Evolutionary conservation across 2,113 vertebrate species (phyloP), one percentile per base, ranked within the genome.

Genomic region (Mionectes macconnelli): DNA sequence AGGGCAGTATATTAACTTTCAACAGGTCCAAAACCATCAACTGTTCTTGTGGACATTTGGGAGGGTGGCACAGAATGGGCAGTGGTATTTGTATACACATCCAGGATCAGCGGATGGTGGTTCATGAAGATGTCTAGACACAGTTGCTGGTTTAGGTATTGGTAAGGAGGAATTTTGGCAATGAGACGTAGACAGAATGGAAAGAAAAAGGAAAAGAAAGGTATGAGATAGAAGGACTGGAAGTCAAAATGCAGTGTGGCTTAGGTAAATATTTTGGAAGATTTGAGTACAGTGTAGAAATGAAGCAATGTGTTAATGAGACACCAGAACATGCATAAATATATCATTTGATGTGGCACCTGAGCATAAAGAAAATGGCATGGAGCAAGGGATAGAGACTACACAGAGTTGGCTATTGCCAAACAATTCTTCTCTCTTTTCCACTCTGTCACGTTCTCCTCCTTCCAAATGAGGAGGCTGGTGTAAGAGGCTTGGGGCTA

Each of bases 221-320:
- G 13, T 10, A 37, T 55, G 17, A 60, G 27, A 39, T 4, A 37
- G 45, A 72, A 55, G 10, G 16, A 69, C 27, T 0, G 0, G 23
- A 57, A n/a, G 19, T 30, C 45, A 10, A 87, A 74, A 73, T 23
- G 10, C 3, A 31, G 2, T 2, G 0, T 52, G 11, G 42, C 8
- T 73, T 77, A 53, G 31, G 31, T 49, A 73, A 55, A 17, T 59
- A 30, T 49, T 63, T 39, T 60, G 17, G 12, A 87, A 87, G 3
- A 25, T 73, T 40, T 50, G 7, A 77, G 4, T 31, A 44, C 0
- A 9, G 10, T 24, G 44, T 9, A 53, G 6, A 82, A 87, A 67
- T 28, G 0, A 62, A 72, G 31, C 8, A 42, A 25, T 12, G 23
- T 31, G 12, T 50, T n/a, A 50, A 45, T n/a, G 40, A 33, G 24